Percentiles rank a stretch among this genome's conserved stretches.
These are phyloP conservation scores for Gonioctena quinquepunctata DNA, from an alignment of 1,140 invertebrate species.

Conservation along the genomic window DNA sequence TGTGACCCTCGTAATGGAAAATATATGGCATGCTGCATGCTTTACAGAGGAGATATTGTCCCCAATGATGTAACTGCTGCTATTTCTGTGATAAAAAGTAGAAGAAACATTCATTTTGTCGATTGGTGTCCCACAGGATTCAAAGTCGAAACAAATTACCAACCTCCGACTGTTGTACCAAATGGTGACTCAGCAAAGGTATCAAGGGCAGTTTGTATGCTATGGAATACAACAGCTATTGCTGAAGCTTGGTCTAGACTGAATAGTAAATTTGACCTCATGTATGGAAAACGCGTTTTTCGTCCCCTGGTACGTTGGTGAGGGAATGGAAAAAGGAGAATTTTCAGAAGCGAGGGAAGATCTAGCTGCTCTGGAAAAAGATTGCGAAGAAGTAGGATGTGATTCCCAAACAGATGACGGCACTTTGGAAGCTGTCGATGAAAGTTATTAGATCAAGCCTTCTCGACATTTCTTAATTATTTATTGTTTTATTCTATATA, in stretches of 20 bases:
- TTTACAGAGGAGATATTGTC: conserved; percentile 66
- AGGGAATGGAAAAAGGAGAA: conserved; percentile 78
- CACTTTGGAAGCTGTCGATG: too few relatives aligned
- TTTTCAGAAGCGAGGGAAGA: conserved; percentile 84
- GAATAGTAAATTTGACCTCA: conserved; percentile 79
- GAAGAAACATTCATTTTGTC: conserved; percentile 64
- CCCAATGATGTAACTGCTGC: conserved; percentile 69
- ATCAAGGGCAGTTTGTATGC: conserved; percentile 67
- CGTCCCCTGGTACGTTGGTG: conserved; percentile 75
- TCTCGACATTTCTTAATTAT: too few relatives aligned
- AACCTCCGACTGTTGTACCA: conserved; percentile 79
- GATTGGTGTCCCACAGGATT: conserved; percentile 78
- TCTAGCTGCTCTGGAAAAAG: conserved; percentile 75
- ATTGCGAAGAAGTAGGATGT: too few relatives aligned
- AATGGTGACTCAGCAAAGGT: conserved; percentile 72
- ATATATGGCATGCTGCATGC: conserved; percentile 74
- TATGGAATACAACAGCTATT: conserved; percentile 68
- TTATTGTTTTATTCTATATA: too few relatives aligned
- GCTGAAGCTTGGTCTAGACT: conserved; percentile 69
- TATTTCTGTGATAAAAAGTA: conserved; percentile 78
- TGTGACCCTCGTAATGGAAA: conserved; percentile 69
- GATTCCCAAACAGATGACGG: too few relatives aligned
- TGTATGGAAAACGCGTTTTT: conserved; percentile 75
- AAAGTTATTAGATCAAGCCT: too few relatives aligned
- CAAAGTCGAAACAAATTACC: conserved; percentile 83